Evolutionary conservation across 2,797 vertebrate species (phyloP).

Genomic region (Crocodylus rhombifer): DNA sequence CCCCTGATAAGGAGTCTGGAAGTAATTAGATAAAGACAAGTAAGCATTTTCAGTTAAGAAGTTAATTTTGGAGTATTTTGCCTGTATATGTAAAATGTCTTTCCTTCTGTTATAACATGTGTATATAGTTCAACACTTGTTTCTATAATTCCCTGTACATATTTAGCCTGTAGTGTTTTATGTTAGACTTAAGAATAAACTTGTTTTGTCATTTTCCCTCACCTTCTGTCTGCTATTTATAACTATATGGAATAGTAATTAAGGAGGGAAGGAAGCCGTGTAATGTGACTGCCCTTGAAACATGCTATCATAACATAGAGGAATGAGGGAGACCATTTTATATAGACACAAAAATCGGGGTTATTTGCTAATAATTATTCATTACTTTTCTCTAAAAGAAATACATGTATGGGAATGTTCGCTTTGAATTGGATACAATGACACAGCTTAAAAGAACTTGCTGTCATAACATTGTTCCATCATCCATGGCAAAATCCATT

Average conservation of each 20-base stretch:
- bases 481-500: background rate
- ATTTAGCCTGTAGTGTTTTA: slow-evolving; percentile 76
- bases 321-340: background rate
- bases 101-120: slow-evolving; percentile 75
- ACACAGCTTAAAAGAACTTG: background rate
- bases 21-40: slow-evolving; percentile 37
- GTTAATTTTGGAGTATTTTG: slow-evolving; percentile 64
- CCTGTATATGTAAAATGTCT: slow-evolving; percentile 57
- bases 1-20: background rate
- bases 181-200: slow-evolving; percentile 76
- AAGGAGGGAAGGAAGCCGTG: slow-evolving; percentile 46
- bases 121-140: slow-evolving; percentile 70
- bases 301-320: background rate
- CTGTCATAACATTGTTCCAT: background rate
- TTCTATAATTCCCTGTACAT: slow-evolving; percentile 74
- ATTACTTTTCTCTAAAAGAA: background rate
- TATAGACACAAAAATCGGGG: background rate
- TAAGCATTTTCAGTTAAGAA: slow-evolving; percentile 3
- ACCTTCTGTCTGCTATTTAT: slow-evolving; percentile 78
- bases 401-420: background rate
- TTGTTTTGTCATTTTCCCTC: slow-evolving; percentile 77
- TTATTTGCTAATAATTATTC: background rate
- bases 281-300: slow-evolving; percentile 51
- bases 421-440: background rate
- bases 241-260: slow-evolving; percentile 69